phyloP scores from a whole-genome alignment of 1,140 invertebrate species.

The Stratiolaelaps scimitus region DNA sequence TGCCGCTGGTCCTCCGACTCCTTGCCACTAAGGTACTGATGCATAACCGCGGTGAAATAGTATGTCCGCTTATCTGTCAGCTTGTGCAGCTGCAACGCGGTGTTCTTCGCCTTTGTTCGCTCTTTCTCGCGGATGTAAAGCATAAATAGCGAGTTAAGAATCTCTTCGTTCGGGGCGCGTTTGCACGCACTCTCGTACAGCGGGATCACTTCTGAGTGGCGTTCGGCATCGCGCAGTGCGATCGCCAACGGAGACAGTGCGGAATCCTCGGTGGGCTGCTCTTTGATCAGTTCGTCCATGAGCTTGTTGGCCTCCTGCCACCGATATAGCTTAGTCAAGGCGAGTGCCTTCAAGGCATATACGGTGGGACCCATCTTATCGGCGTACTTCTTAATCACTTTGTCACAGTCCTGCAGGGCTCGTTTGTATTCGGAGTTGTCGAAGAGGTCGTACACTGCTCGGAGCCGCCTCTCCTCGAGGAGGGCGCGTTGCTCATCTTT shows the following conservation, averaged over 20 bases:
- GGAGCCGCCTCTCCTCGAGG: conserved; percentile 7
- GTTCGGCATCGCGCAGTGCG: conserved; percentile 5
- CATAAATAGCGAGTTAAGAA: conserved; percentile 16
- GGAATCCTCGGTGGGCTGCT: conserved; percentile 7
- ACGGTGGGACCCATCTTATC: conserved; percentile 10
- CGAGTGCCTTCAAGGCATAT: conserved; percentile 14
- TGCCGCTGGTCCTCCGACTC: conserved; percentile 1
- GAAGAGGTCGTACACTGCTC: conserved; percentile 21
- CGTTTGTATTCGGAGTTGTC: conserved; percentile 17
- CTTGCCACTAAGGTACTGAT: conserved; percentile 20
- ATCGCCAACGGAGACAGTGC: conserved; percentile 13
- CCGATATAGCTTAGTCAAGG: conserved; percentile 4
- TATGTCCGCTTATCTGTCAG: conserved; percentile 22
- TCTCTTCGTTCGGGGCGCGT: neutral
- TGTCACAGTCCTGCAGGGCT: conserved; percentile 11
- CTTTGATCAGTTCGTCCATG: neutral
- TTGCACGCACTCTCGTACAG: conserved; percentile 19
- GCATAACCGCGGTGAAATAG: conserved; percentile 16
- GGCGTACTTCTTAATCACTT: conserved; percentile 18
- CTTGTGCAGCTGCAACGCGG: conserved; percentile 4
- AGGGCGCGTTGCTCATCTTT: conserved; percentile 20
- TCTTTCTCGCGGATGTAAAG: conserved; percentile 23
- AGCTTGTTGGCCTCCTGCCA: neutral
- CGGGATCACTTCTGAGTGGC: neutral
- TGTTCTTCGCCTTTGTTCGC: conserved; percentile 8